Evolutionary conservation across 1,140 invertebrate genomes (phyloP), one percentile per base, ranked within the genome.

Genomic region (Leptinotarsa defecta): DNA sequence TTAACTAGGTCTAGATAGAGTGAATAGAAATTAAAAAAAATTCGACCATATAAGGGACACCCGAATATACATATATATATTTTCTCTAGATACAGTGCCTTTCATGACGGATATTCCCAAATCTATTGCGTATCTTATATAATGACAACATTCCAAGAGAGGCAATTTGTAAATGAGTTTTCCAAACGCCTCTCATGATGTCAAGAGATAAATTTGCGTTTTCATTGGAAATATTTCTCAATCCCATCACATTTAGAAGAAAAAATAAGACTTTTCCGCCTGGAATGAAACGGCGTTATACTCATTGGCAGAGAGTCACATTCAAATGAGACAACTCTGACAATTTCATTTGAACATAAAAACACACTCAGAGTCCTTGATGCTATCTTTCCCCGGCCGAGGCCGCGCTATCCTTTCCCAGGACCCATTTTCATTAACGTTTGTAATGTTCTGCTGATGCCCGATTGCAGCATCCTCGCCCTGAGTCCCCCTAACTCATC

Each of bases 281-380:
- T 71, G 75, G 73, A 78, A 57, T 73, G 73, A 76, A 78, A 77
- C 68, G 79, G 76, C 74, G 68, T 72, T 71, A 78, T 79, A 81
- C 76, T 80, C 80, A 80, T 80, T 79, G 80, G 73, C 73, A 62
- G 76, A 75, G 78, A 79, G 77, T 78, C 77, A 81, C 80, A 80
- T 76, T 79, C 79, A 81, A 80, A 43, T n/a, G 79, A 81, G 79
- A 80, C 80, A 80, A 76, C 72, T 61, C 76, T 74, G 78, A 77
- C 78, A 78, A 80, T 81, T 81, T 81, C 80, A 81, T 79, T 81
- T 64, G 77, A 81, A 81, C 80, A 81, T 80, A 81, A 81, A 81
- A 81, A 81, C 77, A 80, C 80, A 80, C 80, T 81, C 78, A 80
- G 65, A 57, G 52, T 78, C 74, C 74, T 68, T 74, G 76, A 75